Percentiles rank a stretch among this genome's conserved stretches.
phyloP scores from a whole-genome alignment of 2,888 invertebrate genomes.

The Meliscaeva auricollis region DNA sequence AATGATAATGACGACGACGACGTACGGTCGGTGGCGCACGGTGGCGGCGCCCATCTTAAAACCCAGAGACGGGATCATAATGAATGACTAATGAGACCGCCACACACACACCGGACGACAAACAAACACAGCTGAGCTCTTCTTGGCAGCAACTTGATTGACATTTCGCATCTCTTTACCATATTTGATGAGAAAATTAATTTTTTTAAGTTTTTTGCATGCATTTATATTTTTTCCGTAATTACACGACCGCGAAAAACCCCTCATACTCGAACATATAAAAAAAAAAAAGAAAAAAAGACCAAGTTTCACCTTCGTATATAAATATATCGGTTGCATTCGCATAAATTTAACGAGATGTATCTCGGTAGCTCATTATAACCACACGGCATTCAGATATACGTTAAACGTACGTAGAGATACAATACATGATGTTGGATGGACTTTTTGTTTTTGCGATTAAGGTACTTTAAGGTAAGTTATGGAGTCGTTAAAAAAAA shows the following conservation, averaged over 20 bases:
- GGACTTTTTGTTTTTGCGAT: neutral
- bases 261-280: slow-evolving; percentile 33
- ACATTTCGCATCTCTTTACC: slow-evolving; percentile 75
- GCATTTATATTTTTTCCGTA: slow-evolving; percentile 64
- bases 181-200: slow-evolving; percentile 72
- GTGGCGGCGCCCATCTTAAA: slow-evolving; percentile 29
- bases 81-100: slow-evolving; percentile 73
- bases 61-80: slow-evolving; percentile 49
- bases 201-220: slow-evolving; percentile 55
- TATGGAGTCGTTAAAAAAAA: neutral
- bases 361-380: slow-evolving; percentile 63
- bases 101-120: slow-evolving; percentile 59
- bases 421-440: neutral
- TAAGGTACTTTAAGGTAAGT: neutral
- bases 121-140: slow-evolving; percentile 3
- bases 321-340: slow-evolving; percentile 18
- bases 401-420: neutral
- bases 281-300: neutral
- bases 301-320: slow-evolving; percentile 47
- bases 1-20: neutral
- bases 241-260: slow-evolving; percentile 63
- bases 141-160: slow-evolving; percentile 66
- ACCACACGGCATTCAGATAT: slow-evolving; percentile 57
- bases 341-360: slow-evolving; percentile 63
- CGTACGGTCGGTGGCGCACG: neutral